A percentile compares a stretch with the other conserved stretches of the same genome.
Conservation (phyloP, 2,113 vertebrate genomes). For the Axis porcinus region DNA sequence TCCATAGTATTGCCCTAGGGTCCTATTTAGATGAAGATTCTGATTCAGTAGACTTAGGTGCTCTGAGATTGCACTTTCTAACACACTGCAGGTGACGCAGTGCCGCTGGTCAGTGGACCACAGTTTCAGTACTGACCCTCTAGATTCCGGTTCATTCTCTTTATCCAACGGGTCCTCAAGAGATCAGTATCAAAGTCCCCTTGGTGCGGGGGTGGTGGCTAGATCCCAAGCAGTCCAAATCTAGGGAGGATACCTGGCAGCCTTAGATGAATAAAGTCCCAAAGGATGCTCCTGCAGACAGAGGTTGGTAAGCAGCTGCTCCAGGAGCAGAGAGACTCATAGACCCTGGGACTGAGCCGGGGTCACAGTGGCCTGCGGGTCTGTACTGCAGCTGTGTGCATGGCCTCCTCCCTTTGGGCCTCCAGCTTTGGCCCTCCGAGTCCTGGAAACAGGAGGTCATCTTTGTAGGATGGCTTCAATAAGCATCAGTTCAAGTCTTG, state of each 20-base stretch:
- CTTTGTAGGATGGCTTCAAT: not conserved
- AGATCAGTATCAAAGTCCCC: not conserved
- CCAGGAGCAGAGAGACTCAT: not conserved
- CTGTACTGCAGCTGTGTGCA: too few relatives aligned
- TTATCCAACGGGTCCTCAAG: not conserved
- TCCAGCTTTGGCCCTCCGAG: not conserved
- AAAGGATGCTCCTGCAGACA: not conserved
- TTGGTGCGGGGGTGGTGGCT: fast-evolving
- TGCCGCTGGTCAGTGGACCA: not conserved
- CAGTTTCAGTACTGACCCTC: not conserved
- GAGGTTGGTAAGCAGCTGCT: fast-evolving
- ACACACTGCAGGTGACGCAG: not conserved
- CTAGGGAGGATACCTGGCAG: not conserved
- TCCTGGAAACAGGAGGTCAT: not conserved
- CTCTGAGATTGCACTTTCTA: not conserved
- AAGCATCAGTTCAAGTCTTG: not conserved
- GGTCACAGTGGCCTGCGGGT: fast-evolving
- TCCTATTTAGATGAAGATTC: not conserved
- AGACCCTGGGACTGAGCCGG: fast-evolving
- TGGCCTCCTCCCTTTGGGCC: not conserved
- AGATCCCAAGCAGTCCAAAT: not conserved
- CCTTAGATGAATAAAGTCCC: not conserved
- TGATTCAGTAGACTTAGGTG: not conserved
- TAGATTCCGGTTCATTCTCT: not conserved
- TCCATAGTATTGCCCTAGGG: not conserved